Evolutionary conservation across 2,888 invertebrate genomes (phyloP), one percentile per base, ranked within the genome.

Genomic region (Philonicus albiceps): DNA sequence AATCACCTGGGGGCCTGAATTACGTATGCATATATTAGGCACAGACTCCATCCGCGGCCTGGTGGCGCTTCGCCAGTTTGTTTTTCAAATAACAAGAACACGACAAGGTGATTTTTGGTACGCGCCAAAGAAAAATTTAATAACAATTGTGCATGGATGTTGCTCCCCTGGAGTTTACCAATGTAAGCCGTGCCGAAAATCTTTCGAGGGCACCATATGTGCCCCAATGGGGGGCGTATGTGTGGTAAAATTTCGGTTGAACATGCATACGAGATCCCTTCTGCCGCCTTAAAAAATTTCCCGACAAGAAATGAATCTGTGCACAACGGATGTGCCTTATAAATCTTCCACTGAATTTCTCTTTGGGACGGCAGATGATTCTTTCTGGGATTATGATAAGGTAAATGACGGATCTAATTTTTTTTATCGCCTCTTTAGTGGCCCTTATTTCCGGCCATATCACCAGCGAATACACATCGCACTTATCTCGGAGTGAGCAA

Each of bases 371-470:
- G 64, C 64, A 64, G 22, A 64, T 64, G 64, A 64, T 64, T 64
- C 64, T 64, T 64, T 64, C 8, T 31, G 19, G 74, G 34, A 74
- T 74, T 31, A 34, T 74, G 74, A 74, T 74, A 74, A 74, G 74
- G 74, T 74, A 31, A 74, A 74, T 74, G 31, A 74, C 74, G 74
- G 74, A 74, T 74, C 74, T 31, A 74, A 74, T 74, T 74, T 74
- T 74, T 74, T 74, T 74, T 74, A 74, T 74, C 74, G 74, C 16
- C 74, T 34, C 31, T 19, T 74, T 34, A 34, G 31, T 34, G 74
- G 34, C n/a, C 19, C 31, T n/a, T 31, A 74, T 34, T 74, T 74
- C 34, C 74, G 74, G 11, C n/a, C n/a, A 13, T 64, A 16, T 34
- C 13, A 74, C 31, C 64, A 64, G 27, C 64, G 19, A 64, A 64